A percentile compares a stretch with the other conserved stretches of the same genome.
These are phyloP conservation scores for Prochilodus magdalenae DNA, from an alignment of 2,113 vertebrate species.

Conservation along the genomic window DNA sequence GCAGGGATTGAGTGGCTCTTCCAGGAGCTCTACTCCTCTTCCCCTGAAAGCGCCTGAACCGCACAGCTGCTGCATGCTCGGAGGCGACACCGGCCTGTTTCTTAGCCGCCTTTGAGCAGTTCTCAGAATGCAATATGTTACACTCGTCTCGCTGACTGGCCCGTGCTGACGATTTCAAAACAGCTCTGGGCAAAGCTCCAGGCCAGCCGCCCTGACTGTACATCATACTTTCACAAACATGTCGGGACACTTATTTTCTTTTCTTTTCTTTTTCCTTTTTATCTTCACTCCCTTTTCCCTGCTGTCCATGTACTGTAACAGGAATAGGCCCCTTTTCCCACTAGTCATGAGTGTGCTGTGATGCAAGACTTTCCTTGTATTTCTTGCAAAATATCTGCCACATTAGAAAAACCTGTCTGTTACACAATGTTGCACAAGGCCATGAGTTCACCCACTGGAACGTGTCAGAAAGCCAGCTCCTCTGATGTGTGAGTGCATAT, in stretches of 20 bases:
- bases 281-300: not conserved
- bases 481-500: not conserved
- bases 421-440: constrained; percentile 44
- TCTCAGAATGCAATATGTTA: constrained; percentile 51
- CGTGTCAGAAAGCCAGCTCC: not conserved
- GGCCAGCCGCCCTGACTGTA: not conserved
- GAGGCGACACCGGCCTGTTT: constrained; percentile 11
- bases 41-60: not conserved
- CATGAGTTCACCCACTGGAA: constrained; percentile 6
- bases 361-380: constrained; percentile 53
- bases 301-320: constrained; percentile 28
- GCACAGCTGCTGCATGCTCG: not conserved
- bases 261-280: not conserved
- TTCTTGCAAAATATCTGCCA: constrained; percentile 51
- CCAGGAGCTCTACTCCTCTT: constrained; percentile 38
- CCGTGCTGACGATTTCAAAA: constrained; percentile 38
- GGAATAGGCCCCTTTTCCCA: constrained; percentile 18
- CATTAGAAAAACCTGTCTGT: constrained; percentile 37
- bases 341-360: constrained; percentile 16
- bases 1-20: constrained; percentile 27
- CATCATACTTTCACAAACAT: constrained; percentile 37
- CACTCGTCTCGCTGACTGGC: constrained; percentile 26
- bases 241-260: constrained; percentile 25
- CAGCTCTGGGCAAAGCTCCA: constrained; percentile 35
- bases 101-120: constrained; percentile 36